Evolutionary conservation across 23 tunicate genomes (phyloP), one percentile per base, ranked within the genome.

Genomic region (Oikopleura dioica): DNA sequence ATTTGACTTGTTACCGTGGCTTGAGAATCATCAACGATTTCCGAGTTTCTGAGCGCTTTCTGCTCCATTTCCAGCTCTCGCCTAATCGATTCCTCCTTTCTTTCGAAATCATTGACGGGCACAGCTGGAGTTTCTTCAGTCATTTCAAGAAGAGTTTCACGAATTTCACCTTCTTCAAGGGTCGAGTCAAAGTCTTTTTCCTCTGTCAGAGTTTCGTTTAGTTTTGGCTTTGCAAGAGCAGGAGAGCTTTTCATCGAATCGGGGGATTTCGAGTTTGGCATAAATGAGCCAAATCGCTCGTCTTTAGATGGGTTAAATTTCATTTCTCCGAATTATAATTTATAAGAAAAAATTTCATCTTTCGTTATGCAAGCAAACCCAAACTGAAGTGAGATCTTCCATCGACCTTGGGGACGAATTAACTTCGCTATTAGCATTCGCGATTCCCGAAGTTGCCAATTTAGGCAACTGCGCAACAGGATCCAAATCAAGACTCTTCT

Each of bases 51-150:
- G 2, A 63, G 32, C 33, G 16, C 72, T 24, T 2, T 63, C 26
- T 63, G 72, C 72, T 63, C 72, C 29, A 63, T 63, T 63, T 63
- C 72, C 4, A 63, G 72, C 2, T 63, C 72, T 12, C 5, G 4
- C 2, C 72, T 23, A 21, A 63, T 9, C 55, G 9, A 9, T 44
- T 44, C 55, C 55, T 9, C 9, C 9, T 63, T 21, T 63, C 72
- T 28, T 5, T 28, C 5, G 2, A 2, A 23, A 28, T 2, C 33
- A 24, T 24, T 63, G 72, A 12, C 5, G 5, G 32, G 33, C 72
- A 24, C 2, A 2, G 29, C 33, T 28, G 2, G 33, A 24, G 5
- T 16, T 28, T 63, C 72, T 63, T 63, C 55, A 44, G 55, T 44
- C 16, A n/a, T n/a, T n/a, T n/a, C n/a, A 9, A 44, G 21, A 9